These are phyloP conservation scores for Orius insidiosus DNA, from an alignment of 1,140 invertebrate genomes.

Conservation along the genomic window DNA sequence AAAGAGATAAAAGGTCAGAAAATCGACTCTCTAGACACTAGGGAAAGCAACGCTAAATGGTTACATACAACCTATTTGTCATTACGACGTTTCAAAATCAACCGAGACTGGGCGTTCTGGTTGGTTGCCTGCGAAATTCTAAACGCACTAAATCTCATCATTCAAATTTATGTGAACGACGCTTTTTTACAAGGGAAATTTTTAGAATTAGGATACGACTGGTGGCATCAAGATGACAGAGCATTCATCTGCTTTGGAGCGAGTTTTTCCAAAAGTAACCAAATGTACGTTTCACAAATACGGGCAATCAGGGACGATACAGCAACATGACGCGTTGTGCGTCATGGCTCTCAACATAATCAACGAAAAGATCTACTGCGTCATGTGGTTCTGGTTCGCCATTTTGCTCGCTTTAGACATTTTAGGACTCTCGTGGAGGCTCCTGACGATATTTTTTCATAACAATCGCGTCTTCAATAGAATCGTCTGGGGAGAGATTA, in stretches of 20 bases:
- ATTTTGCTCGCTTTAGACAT: constrained; percentile 47
- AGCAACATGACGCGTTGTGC: constrained; percentile 46
- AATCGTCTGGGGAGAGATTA: constrained; percentile 22
- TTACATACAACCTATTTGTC: not conserved
- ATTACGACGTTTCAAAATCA: constrained; percentile 3
- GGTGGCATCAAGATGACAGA: constrained; percentile 46
- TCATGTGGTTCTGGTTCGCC: constrained; percentile 68
- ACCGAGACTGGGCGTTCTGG: constrained; percentile 21
- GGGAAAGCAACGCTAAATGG: not conserved
- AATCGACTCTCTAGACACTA: constrained; percentile 14
- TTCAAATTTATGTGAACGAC: constrained; percentile 45
- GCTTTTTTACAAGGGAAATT: constrained; percentile 50
- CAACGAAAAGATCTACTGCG: constrained; percentile 65
- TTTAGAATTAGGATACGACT: constrained; percentile 29
- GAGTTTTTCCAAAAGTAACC: constrained; percentile 27
- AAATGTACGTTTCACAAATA: constrained; percentile 32
- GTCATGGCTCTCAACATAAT: constrained; percentile 57
- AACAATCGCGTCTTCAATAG: constrained; percentile 6
- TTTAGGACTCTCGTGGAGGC: constrained; percentile 49
- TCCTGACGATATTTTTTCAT: constrained; percentile 46
- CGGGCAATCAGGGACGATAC: constrained; percentile 39
- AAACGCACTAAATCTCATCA: constrained; percentile 28
- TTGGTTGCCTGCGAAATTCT: constrained; percentile 30
- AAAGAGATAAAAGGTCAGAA: constrained; percentile 32
- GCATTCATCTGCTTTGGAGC: constrained; percentile 23